Base-by-base conservation (phyloP, 2,797 vertebrate genomes). In the Crax fasciolata region DNA sequence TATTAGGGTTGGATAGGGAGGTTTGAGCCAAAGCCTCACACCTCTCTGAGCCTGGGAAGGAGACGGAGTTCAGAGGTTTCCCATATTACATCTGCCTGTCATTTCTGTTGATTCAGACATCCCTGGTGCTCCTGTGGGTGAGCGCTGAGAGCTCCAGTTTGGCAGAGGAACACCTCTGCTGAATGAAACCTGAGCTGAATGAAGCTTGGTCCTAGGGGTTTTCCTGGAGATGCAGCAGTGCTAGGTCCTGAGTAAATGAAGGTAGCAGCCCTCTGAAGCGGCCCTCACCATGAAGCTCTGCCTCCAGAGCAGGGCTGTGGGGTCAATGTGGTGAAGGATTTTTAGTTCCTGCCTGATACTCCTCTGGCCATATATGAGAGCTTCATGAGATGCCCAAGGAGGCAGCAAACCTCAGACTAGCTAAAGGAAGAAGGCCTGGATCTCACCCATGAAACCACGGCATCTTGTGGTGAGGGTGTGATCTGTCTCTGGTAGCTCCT, bases 361-460 rank as follows among this genome's bases (percentile, higher is more conserved):
- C 38, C 39, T 32, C 58, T 39, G 11, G 30, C 65, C 20, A 4
- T 44, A 71, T 71, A 7, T 2, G 5, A 55, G 28, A 58, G 7
- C 24, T 86, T 55, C 1, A 0, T 1, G 3, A 48, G 76, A 23
- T 19, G 51, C 32, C 72, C 0, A 1, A 38, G 68, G 32, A 72
- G 62, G 51, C 72, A 65, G 81, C 1, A 35, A 18, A 14, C 14
- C 13, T 24, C 2, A 2, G 49, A 14, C 35, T 32, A 39, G 59
- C 35, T 38, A 13, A 21, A 39, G 20, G 43, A 4, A 80, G 58
- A 23, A 55, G 23, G 49, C 28, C 59, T 30, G 23, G 2, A 6
- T 59, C 10, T 71, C 76, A 48, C 18, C 20, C 11, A 39, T 9
- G 52, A 43, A 66, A 75, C 35, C 18, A 14, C 49, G 65, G 74